Base-by-base conservation (phyloP, 1,140 invertebrate genomes). In the Megathymus violae region DNA sequence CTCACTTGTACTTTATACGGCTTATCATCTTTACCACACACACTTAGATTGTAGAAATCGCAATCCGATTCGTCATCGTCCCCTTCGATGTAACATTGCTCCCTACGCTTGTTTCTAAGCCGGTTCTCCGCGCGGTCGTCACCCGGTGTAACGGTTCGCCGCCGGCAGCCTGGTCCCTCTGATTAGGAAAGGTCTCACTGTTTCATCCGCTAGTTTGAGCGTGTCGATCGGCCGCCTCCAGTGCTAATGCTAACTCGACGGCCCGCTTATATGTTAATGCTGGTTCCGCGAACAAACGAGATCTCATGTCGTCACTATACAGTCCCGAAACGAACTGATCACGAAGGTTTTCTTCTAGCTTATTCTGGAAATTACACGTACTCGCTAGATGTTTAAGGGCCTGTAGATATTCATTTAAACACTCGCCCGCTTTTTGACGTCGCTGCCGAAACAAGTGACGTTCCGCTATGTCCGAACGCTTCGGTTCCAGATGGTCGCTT, bases 301-400 rank as follows among this genome's bases (percentile, higher is more conserved):
- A 69, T 44, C 64, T 36, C 59, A 70, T 78, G 0, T 65, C 62
- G 31, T 74, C 67, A 43, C 58, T 72, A 0, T 13, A 34, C 19
- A 77, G 38, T 0, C 71, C 70, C 15, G 60, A 72, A 0, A 72
- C 66, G 13, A 69, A 67, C 19, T 70, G 64, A 27, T 76, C 64
- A 4, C 75, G 59, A 36, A 75, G 44, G 34, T 72, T 78, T 44
- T 65, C 71, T 38, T 72, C 74, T 0, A 77, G 50, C 4, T 47
- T 62, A 2, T 22, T 15, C 7, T 40, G 25, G 63, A 74, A 72
- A 47, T 72, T 69, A 34, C 73, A 75, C 1, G 54, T 67, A 22
- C 34, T 69, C 7, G 69, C 63, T 16, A 75, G 22, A 48, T 72
- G 70, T 58, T 78, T 78, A 16, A 76, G 36, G n/a, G n/a, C n/a